Evolutionary conservation across 2,113 vertebrate species (phyloP), one percentile per base, ranked within the genome.

Genomic region (Camelus bactrianus): DNA sequence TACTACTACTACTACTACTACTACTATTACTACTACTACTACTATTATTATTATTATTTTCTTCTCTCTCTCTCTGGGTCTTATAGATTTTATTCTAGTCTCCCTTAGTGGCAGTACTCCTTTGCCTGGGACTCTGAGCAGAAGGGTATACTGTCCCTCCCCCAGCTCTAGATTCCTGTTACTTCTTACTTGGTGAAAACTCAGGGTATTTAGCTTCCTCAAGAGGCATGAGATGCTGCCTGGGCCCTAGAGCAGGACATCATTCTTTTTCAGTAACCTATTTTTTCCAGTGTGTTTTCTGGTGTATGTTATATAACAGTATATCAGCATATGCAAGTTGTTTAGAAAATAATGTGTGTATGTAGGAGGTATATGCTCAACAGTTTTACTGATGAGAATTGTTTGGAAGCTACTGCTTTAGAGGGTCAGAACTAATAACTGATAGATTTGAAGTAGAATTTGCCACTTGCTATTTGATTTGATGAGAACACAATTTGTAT

Each of bases 281-380:
- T 69, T 70, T 76, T 86, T 86, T 87, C 87, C 69, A 94, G 20
- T 64, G 14, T 96, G 11, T 75, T 93, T 97, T 88, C 48, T 56
- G 42, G 22, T 60, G 5, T 62, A 15, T 91, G 16, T 67, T 82
- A 13, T 56, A 46, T 60, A 70, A n/a, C 13, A 76, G 3, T 69
- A 32, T 11, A 56, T 58, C 92, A 77, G 46, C 24, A 91, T n/a
- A 48, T 76, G 26, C 42, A 58, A 79, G 50, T 72, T 94, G 85
- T 91, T 95, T 91, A 67, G 28, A 65, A 46, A 46, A 85, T 90
- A 50, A 50, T 54, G 15, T 56, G 28, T 67, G 3, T 80, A 24
- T 64, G n/a, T 73, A 69, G 50, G 32, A 17, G 17, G 28, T 62
- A 10, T 76, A 52, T 70, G 32, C 42, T 81, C 30, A 93, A 4